Evolutionary conservation across 1,140 invertebrate species (phyloP).

Genomic region (Zelostemma sp.): DNA sequence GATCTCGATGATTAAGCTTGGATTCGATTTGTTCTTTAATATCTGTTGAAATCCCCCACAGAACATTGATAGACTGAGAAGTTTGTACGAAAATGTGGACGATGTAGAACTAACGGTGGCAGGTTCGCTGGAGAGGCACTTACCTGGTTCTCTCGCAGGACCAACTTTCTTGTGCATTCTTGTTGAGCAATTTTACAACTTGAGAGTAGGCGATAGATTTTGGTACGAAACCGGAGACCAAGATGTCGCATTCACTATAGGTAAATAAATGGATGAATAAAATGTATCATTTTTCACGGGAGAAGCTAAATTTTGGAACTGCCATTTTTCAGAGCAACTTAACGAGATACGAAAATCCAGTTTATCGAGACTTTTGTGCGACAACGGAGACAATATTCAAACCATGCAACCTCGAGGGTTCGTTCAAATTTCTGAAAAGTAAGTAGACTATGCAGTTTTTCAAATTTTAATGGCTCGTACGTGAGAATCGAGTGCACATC

Average conservation of each 20-base stretch:
- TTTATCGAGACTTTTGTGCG: constrained; percentile 87
- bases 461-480: constrained; percentile 6
- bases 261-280: constrained; percentile 70
- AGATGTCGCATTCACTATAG: constrained; percentile 78
- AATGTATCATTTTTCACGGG: not conserved
- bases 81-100: constrained; percentile 78
- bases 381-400: constrained; percentile 83
- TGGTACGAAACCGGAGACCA: constrained; percentile 84
- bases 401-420: constrained; percentile 81
- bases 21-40: not conserved
- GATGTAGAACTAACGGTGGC: constrained; percentile 93
- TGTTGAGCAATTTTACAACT: constrained; percentile 88
- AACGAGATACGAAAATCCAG: constrained; percentile 86
- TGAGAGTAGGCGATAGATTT: constrained; percentile 85
- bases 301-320: constrained; percentile 2
- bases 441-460: constrained; percentile 54
- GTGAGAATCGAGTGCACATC: not conserved
- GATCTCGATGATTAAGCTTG: no score
- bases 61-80: constrained; percentile 76
- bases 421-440: constrained; percentile 72
- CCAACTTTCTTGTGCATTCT: constrained; percentile 94
- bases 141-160: constrained; percentile 84
- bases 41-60: constrained; percentile 54
- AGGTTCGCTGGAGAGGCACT: constrained; percentile 82
- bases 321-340: constrained; percentile 79